A percentile compares a stretch with the other conserved stretches of the same genome.
phyloP scores from a whole-genome alignment of 2,113 vertebrate species.

The Trichechus manatus region DNA sequence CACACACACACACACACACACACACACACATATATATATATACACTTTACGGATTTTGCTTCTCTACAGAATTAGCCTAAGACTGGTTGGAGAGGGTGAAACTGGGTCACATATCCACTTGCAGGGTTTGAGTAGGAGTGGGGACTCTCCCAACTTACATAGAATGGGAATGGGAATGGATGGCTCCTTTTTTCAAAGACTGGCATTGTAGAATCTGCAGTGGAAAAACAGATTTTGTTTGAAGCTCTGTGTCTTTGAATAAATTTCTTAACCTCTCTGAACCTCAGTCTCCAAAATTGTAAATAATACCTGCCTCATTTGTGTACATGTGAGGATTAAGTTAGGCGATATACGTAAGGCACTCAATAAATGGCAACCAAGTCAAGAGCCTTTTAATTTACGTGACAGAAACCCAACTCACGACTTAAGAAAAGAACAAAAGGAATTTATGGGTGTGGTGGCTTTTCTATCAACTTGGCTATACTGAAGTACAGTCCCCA shows the following conservation, averaged over 20 bases:
- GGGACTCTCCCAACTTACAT: background rate
- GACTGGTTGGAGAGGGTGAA: background rate
- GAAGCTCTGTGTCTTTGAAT: background rate
- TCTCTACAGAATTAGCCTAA: too few species aligned
- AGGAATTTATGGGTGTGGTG: background rate
- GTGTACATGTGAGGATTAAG: background rate
- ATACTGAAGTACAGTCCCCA: background rate
- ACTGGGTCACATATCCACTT: background rate
- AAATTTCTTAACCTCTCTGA: constrained; percentile 2
- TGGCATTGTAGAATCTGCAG: background rate
- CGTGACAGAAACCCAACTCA: background rate
- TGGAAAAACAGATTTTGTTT: constrained; percentile 2
- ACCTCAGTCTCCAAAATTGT: background rate
- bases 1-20: too few species aligned
- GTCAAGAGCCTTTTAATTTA: background rate
- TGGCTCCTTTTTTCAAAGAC: background rate
- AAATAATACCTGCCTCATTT: background rate
- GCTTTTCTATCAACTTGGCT: background rate
- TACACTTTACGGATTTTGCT: too few species aligned
- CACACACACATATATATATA: too few species aligned
- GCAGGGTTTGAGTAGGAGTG: background rate
- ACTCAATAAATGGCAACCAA: background rate
- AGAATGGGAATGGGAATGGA: background rate
- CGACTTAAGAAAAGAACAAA: background rate
- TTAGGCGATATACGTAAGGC: background rate